A percentile compares a stretch with the other conserved stretches of the same genome.
These are phyloP conservation scores for Palloptera scutellata DNA, from an alignment of 2,888 invertebrate species.

Conservation along the genomic window DNA sequence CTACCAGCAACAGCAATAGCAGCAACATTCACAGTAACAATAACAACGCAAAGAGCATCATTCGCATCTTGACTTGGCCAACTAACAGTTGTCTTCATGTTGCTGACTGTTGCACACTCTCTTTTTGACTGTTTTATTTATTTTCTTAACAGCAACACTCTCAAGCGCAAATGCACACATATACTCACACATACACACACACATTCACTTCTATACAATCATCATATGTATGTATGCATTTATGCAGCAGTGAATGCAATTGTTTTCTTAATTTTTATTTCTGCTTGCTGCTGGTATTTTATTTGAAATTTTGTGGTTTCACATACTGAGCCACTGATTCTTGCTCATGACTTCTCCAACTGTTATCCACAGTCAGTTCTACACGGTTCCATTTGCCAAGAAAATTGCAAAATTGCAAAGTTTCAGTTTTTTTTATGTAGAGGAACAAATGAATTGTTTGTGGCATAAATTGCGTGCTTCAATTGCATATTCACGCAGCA, in stretches of 20 bases:
- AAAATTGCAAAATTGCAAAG: too few species aligned
- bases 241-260: too few species aligned
- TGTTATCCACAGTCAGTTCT: not conserved
- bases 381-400: not conserved
- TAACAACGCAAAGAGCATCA: conserved; percentile 24
- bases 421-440: not conserved
- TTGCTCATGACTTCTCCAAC: not conserved
- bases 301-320: conserved; percentile 30
- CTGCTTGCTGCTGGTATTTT: conserved; percentile 25
- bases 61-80: conserved; percentile 40
- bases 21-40: conserved; percentile 34
- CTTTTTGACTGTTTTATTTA: conserved; percentile 12
- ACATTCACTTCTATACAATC: too few species aligned
- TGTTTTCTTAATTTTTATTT: too few species aligned
- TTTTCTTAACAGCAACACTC: conserved; percentile 38
- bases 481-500: too few species aligned
- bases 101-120: conserved; percentile 35
- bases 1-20: conserved; percentile 17
- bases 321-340: not conserved
- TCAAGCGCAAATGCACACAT: conserved; percentile 2
- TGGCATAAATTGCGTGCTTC: conserved; percentile 8
- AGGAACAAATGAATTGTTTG: conserved; percentile 1
- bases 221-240: too few species aligned
- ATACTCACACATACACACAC: conserved; percentile 3
- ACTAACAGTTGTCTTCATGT: conserved; percentile 46